Conservation (phyloP, 2,888 invertebrate species). For the Deilephila porcellus region DNA sequence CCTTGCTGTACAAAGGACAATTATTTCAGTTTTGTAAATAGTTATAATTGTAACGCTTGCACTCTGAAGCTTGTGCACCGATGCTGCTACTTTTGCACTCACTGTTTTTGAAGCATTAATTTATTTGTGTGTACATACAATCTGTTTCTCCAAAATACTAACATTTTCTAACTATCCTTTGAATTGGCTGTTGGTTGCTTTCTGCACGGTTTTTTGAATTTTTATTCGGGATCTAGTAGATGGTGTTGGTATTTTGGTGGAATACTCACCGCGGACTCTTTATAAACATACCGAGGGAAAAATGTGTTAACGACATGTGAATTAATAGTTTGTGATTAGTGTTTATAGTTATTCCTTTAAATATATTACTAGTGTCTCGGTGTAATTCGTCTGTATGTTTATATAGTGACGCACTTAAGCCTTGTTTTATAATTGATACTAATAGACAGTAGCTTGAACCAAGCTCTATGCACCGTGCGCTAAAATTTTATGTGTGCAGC, state of each 20-base stretch:
- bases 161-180: constrained; percentile 66
- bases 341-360: constrained; percentile 18
- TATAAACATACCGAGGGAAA: constrained; percentile 66
- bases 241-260: constrained; percentile 85
- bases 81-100: constrained; percentile 64
- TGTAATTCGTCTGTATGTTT: constrained; percentile 65
- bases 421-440: constrained; percentile 46
- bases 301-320: constrained; percentile 8
- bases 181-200: constrained; percentile 57
- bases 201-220: constrained; percentile 63
- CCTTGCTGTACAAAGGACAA: constrained; percentile 18
- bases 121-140: constrained; percentile 54
- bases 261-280: constrained; percentile 63
- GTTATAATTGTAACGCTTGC: constrained; percentile 62
- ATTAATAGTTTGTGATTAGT: constrained; percentile 1
- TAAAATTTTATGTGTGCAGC: constrained; percentile 62
- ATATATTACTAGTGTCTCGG: background rate
- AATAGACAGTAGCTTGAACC: constrained; percentile 66
- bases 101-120: constrained; percentile 53
- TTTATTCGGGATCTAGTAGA: constrained; percentile 63
- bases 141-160: constrained; percentile 83
- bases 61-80: constrained; percentile 72
- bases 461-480: constrained; percentile 70
- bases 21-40: constrained; percentile 29
- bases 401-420: constrained; percentile 52